These are phyloP conservation scores for Piezodorus guildinii DNA, from an alignment of 1,140 invertebrate genomes.

Conservation along the genomic window DNA sequence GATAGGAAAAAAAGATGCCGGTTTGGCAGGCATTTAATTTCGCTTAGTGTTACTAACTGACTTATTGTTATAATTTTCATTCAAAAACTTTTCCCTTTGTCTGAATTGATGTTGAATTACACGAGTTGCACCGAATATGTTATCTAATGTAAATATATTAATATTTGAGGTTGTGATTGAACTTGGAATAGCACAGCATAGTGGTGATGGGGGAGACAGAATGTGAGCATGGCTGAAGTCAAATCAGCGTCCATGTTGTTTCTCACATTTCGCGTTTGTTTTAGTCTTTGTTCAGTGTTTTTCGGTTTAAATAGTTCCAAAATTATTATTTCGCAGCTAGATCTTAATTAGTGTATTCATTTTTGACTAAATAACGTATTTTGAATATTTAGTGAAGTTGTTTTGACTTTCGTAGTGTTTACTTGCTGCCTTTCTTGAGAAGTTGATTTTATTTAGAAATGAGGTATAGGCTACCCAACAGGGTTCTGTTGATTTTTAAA, in stretches of 20 bases:
- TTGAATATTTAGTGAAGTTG: conserved; percentile 15
- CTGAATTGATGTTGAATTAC: too few species aligned
- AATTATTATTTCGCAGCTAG: background rate
- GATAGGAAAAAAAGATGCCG: background rate
- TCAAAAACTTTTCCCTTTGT: background rate
- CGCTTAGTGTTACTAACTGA: conserved; percentile 3
- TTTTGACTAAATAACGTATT: background rate
- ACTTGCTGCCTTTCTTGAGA: conserved; percentile 36
- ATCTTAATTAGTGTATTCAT: background rate
- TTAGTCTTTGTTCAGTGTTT: background rate
- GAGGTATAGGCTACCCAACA: conserved; percentile 28
- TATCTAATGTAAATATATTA: too few species aligned
- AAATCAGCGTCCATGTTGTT: conserved; percentile 19
- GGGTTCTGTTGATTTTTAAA: conserved; percentile 28
- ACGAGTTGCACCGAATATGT: too few species aligned
- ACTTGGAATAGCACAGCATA: conserved; percentile 13
- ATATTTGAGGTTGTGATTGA: background rate
- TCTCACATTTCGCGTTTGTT: background rate
- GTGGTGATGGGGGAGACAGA: conserved; percentile 19
- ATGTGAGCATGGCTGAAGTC: conserved; percentile 24
- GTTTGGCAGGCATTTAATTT: conserved; percentile 8
- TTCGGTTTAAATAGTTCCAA: background rate
- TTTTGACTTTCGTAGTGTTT: conserved; percentile 41
- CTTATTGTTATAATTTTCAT: background rate
- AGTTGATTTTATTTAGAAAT: conserved; percentile 34